Evolutionary conservation across 1,140 invertebrate species (phyloP).

Genomic region (Drosophila kurseongensis): DNA sequence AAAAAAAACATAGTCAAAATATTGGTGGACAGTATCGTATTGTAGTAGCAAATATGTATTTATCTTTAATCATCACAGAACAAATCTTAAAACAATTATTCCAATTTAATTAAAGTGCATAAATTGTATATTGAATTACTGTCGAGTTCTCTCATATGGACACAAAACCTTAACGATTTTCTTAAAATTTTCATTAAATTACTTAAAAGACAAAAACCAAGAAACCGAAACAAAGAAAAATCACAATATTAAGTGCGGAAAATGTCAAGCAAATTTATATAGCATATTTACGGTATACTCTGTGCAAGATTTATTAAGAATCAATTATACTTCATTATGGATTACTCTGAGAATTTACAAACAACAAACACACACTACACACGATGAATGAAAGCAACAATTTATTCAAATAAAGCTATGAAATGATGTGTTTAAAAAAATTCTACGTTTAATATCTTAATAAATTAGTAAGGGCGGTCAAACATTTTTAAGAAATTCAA

Average conservation of each 20-base stretch:
- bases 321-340: conserved; percentile 78
- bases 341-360: conserved; percentile 76
- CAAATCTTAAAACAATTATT: conserved; percentile 50
- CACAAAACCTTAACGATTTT: conserved; percentile 56
- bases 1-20: conserved; percentile 72
- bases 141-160: conserved; percentile 60
- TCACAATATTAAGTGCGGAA: conserved; percentile 46
- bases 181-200: conserved; percentile 72
- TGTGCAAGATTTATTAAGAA: conserved; percentile 80
- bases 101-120: conserved; percentile 75
- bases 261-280: conserved; percentile 68
- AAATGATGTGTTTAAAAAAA: conserved; percentile 76
- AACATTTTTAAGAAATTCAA: neutral
- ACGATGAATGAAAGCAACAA: conserved; percentile 63
- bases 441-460: neutral
- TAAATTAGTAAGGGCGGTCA: neutral
- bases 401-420: conserved; percentile 81
- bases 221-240: conserved; percentile 46
- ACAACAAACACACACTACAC: conserved; percentile 51
- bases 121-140: conserved; percentile 73
- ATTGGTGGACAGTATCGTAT: conserved; percentile 75
- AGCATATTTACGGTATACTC: conserved; percentile 77
- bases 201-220: conserved; percentile 44
- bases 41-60: conserved; percentile 74
- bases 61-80: conserved; percentile 69